phyloP scores from a whole-genome alignment of 30 jellyfish, hydroid and myxozoan species.

The Cassiopea andromeda region DNA sequence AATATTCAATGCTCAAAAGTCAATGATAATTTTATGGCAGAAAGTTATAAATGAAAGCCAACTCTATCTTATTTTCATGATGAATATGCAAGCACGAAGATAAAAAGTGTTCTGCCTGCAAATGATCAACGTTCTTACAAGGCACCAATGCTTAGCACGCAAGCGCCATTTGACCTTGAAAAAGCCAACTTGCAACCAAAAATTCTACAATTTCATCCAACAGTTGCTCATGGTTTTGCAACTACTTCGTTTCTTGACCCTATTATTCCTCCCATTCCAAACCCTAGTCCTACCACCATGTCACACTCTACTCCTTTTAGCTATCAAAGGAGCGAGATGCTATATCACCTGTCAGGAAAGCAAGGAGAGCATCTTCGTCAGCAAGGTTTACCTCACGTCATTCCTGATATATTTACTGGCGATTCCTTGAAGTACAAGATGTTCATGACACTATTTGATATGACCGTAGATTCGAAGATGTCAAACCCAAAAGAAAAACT shows the following conservation, averaged over 20 bases:
- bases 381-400: constrained; percentile 29
- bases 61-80: constrained; percentile 26
- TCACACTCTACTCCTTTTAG: constrained; percentile 48
- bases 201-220: constrained; percentile 29
- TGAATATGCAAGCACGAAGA: constrained; percentile 20
- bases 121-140: neutral
- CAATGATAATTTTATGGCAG: constrained; percentile 25
- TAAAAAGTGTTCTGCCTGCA: neutral
- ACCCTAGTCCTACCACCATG: constrained; percentile 44
- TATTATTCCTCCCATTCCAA: constrained; percentile 17
- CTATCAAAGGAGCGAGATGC: constrained; percentile 44
- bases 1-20: constrained; percentile 23
- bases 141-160: constrained; percentile 43
- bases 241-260: constrained; percentile 41
- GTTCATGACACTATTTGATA: constrained; percentile 47
- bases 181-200: constrained; percentile 35
- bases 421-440: constrained; percentile 56
- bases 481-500: constrained; percentile 54
- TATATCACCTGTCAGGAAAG: constrained; percentile 37
- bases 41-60: constrained; percentile 40
- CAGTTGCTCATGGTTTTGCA: constrained; percentile 28
- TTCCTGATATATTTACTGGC: constrained; percentile 46
- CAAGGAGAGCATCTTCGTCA: constrained; percentile 8
- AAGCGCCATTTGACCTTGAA: constrained; percentile 34
- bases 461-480: constrained; percentile 46